These are phyloP conservation scores for Camelus dromedarius DNA, from an alignment of 2,113 vertebrate genomes.

Conservation along the genomic window DNA sequence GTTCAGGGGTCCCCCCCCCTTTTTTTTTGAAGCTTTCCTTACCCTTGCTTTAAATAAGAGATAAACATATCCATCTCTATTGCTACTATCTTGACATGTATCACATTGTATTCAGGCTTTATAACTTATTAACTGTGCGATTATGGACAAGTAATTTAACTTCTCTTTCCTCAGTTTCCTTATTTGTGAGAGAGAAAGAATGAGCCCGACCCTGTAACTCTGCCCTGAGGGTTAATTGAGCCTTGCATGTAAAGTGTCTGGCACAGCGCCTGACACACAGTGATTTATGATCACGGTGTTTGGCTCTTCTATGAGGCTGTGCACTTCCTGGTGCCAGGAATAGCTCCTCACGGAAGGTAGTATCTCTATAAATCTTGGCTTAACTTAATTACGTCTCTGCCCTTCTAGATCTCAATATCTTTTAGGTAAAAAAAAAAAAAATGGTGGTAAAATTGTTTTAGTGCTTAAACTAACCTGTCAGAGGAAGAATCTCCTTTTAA, in stretches of 20 bases:
- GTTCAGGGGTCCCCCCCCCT: not conserved
- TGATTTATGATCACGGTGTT: constrained; percentile 32
- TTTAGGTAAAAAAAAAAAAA: not conserved
- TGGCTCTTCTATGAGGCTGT: not conserved
- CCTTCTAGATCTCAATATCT: not conserved
- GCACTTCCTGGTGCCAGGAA: not conserved
- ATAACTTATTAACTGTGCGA: not conserved
- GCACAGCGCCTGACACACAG: not conserved
- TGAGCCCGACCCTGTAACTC: not conserved
- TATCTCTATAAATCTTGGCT: not conserved
- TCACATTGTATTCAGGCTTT: not conserved
- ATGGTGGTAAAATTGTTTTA: not conserved
- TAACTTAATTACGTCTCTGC: constrained; percentile 7
- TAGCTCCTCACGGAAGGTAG: not conserved
- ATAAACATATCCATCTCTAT: not conserved
- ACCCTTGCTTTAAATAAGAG: constrained; percentile 24
- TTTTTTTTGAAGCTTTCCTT: not conserved
- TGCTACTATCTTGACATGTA: not conserved
- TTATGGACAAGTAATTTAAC: not conserved
- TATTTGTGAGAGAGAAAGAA: not conserved
- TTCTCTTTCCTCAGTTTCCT: not conserved
- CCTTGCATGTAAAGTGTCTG: not conserved
- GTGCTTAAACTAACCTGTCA: not conserved
- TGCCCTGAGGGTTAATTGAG: constrained; percentile 35
- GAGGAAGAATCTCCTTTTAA: not conserved